Evolutionary conservation across 2,888 invertebrate genomes (phyloP), one percentile per base, ranked within the genome.

Genomic region (Standfussiana lucernea): DNA sequence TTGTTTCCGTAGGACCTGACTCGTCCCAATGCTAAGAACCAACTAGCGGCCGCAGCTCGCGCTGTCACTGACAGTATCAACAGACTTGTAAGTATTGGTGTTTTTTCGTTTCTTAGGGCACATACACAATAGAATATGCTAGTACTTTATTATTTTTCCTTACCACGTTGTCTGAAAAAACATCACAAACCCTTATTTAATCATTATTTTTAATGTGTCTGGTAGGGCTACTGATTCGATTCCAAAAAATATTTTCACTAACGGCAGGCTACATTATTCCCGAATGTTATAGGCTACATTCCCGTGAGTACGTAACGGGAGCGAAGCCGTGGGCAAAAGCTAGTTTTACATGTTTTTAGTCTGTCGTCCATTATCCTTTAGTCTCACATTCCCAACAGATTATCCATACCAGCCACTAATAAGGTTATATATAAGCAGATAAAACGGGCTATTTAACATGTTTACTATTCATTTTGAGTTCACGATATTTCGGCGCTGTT

Each of bases 11-110:
- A 95, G 88, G 99, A 99, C 96, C 98, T 99, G 5, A 97, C 97
- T 32, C 98, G 99, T 68, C 99, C 99, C 0, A 99, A 99, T 93
- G 98, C 99, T 0, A 98, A 98, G 95, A 99, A 99, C 94, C 98
- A 99, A 88, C 96, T 99, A 50, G 98, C 98, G 7, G 98, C 98
- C 15, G 99, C 99, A 53, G 99, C 99, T 0, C 97, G 99, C 75
- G 98, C 98, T 15, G 99, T 99, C 66, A 99, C 99, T 0, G 99
- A 99, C 87, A 98, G 98, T 93, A 99, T 99, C 86, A 99, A 99
- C 93, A 97, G 98, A 88, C 96, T 99, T 82, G 98, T 99, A 6
- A 80, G 80, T 80, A 40, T 28, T 56, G 15, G 4, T 4, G 21
- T 42, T 42, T 21, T 21, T 21, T 3, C 5, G 15, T 56, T 28